Evolutionary conservation across 2,113 vertebrate genomes (phyloP).

Genomic region (Dissostichus mawsoni): DNA sequence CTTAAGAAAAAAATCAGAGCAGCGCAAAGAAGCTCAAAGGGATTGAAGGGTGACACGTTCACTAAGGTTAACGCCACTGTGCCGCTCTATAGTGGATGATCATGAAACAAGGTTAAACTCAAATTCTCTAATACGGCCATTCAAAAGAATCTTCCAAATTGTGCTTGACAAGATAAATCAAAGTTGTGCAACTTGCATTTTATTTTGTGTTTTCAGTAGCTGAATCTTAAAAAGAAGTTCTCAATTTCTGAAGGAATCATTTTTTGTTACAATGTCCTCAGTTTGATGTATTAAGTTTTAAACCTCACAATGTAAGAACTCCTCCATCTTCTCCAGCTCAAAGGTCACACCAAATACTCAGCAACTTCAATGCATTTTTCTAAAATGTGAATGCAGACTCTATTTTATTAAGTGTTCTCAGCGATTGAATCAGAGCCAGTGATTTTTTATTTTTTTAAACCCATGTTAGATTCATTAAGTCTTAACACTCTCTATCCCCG

Average conservation of each 20-base stretch:
- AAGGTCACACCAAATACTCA: slow-evolving; percentile 2
- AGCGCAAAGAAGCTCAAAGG: slow-evolving; percentile 22
- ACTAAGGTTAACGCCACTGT: slow-evolving; percentile 38
- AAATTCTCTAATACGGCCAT: neutral
- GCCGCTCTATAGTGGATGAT: slow-evolving; percentile 9
- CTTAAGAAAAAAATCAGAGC: slow-evolving; percentile 15
- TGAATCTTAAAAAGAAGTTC: neutral
- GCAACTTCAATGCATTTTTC: neutral
- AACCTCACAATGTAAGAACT: neutral
- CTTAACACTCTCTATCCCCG: slow-evolving; percentile 16
- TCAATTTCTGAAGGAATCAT: no score
- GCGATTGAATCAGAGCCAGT: slow-evolving; percentile 13
- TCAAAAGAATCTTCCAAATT: neutral
- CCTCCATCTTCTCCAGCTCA: slow-evolving; percentile 17
- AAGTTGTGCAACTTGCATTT: neutral
- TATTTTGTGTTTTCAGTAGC: neutral
- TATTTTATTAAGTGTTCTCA: slow-evolving; percentile 13
- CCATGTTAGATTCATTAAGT: slow-evolving; percentile 58
- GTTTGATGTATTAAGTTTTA: slow-evolving; percentile 23
- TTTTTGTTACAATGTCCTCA: neutral
- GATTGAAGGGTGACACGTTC: slow-evolving; percentile 31
- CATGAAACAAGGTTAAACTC: slow-evolving; percentile 11
- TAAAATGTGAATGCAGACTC: neutral
- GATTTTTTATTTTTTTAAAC: slow-evolving; percentile 1
- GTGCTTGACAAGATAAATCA: neutral